phyloP scores from a whole-genome alignment of 2,888 invertebrate genomes.

The Agrilus biguttatus region DNA sequence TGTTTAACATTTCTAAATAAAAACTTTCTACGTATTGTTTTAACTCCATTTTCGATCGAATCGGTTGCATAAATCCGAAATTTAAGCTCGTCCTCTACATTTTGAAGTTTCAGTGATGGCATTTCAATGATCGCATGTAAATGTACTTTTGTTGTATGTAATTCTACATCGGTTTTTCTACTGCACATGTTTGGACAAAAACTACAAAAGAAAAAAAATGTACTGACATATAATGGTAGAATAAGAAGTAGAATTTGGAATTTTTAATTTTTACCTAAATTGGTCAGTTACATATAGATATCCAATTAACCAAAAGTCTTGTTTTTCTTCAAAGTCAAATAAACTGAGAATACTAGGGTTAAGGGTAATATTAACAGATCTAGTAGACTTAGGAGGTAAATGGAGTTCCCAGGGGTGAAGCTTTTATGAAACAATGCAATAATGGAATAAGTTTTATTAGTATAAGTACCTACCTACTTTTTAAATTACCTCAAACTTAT shows the following conservation, averaged over 20 bases:
- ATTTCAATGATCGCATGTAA: constrained; percentile 10
- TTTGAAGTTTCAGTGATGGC: constrained; percentile 13
- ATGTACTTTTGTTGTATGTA: constrained; percentile 12
- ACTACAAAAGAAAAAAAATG: constrained; percentile 6
- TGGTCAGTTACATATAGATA: constrained; percentile 14
- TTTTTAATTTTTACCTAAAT: constrained; percentile 12
- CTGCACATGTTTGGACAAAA: constrained; percentile 12
- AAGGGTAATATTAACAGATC: constrained; percentile 9
- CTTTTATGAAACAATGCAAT: constrained; percentile 5
- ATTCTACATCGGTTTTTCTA: constrained; percentile 14
- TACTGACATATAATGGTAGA: too few relatives aligned
- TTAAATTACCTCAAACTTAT: constrained; percentile 9
- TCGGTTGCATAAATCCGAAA: constrained; percentile 13
- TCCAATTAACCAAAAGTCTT: constrained; percentile 10
- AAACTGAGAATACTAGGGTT: neutral
- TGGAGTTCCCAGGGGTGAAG: constrained; percentile 15
- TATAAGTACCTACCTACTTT: neutral
- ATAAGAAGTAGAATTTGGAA: neutral
- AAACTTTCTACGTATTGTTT: too few relatives aligned
- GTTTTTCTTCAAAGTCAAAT: neutral
- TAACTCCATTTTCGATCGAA: constrained; percentile 7
- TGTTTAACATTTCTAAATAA: too few relatives aligned
- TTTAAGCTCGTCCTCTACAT: constrained; percentile 10
- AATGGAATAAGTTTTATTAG: neutral
- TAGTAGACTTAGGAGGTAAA: constrained; percentile 12